These are phyloP conservation scores for Euleptes europaea DNA, from an alignment of 2,113 vertebrate species.

Conservation along the genomic window DNA sequence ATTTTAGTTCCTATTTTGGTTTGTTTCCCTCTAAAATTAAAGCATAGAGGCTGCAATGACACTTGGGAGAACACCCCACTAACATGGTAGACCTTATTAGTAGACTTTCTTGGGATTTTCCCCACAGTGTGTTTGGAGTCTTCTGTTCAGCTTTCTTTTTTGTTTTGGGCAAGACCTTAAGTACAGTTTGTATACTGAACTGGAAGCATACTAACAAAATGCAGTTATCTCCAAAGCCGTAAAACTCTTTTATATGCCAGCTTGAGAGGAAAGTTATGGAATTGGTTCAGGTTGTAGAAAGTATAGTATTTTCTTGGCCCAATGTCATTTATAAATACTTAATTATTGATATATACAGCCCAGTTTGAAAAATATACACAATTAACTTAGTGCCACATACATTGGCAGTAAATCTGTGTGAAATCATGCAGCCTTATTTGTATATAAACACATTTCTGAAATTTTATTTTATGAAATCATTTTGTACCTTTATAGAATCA, in stretches of 20 bases:
- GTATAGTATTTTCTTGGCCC: no score
- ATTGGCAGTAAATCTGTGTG: background rate
- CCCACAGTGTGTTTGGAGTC: background rate
- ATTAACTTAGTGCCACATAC: conserved; percentile 28
- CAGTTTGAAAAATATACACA: background rate
- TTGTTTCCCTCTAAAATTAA: background rate
- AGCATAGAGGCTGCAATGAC: background rate
- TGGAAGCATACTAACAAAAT: background rate
- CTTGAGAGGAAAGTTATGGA: no score
- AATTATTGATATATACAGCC: no score
- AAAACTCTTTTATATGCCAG: no score
- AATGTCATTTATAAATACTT: no score
- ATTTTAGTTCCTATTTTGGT: background rate
- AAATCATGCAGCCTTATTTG: background rate
- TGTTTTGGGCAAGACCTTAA: background rate
- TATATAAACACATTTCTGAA: conserved; percentile 15
- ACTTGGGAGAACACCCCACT: background rate
- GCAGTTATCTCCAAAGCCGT: no score
- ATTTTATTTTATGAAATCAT: background rate
- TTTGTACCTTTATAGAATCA: conserved; percentile 18
- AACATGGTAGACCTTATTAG: no score
- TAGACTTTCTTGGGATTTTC: no score
- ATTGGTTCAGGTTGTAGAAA: no score
- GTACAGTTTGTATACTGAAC: background rate
- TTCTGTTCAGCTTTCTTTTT: background rate